A percentile compares a stretch with the other conserved stretches of the same genome.
Conservation (phyloP, 2,113 vertebrate species). For the Hyaena hyaena region DNA sequence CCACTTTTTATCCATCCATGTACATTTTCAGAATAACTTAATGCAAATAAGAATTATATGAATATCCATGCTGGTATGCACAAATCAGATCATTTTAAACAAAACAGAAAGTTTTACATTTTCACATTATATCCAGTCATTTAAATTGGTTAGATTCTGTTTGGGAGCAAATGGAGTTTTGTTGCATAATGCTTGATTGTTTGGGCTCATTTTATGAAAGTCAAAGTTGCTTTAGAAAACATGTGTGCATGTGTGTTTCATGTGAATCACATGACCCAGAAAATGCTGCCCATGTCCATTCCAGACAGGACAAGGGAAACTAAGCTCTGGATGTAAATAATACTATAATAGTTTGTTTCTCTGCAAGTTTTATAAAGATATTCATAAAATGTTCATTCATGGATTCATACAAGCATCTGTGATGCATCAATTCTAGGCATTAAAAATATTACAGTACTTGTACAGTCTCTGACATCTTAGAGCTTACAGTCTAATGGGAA, state of each 20-base stretch:
- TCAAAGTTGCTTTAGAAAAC: background rate
- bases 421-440: background rate
- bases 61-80: background rate
- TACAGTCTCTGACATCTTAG: background rate
- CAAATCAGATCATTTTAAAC: background rate
- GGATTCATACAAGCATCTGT: background rate
- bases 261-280: background rate
- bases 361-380: background rate
- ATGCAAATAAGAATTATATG: background rate
- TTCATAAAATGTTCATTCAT: background rate
- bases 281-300: background rate
- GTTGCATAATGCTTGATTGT: background rate
- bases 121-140: background rate
- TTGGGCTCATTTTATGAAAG: background rate
- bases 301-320: background rate
- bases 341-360: background rate
- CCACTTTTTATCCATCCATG: background rate
- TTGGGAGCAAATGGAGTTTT: background rate
- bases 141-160: background rate
- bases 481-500: background rate
- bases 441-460: background rate
- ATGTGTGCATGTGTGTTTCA: background rate
- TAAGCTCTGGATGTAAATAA: background rate
- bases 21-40: conserved; percentile 20
- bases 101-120: background rate